These are phyloP conservation scores for Megalops cyprinoides DNA, from an alignment of 2,797 vertebrate genomes.

Conservation along the genomic window DNA sequence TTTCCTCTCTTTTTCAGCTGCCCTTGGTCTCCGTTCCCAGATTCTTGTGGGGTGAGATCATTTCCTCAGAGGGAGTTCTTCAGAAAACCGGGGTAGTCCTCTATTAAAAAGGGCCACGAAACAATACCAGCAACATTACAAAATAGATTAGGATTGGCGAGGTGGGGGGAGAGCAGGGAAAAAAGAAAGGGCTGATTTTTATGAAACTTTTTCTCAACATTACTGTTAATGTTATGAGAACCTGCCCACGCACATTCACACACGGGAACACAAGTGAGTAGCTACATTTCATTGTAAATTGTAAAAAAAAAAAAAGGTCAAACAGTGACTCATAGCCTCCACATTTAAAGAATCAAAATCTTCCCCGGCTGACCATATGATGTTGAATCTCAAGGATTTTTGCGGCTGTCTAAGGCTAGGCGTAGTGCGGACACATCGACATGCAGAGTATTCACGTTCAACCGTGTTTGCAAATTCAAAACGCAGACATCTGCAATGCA, in stretches of 20 bases:
- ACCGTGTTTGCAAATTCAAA: background rate
- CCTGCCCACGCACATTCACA: background rate
- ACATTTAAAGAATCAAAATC: background rate
- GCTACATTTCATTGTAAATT: background rate
- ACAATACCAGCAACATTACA: slow-evolving; percentile 4
- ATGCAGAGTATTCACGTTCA: too few relatives aligned
- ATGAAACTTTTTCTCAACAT: slow-evolving; percentile 10
- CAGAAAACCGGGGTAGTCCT: background rate
- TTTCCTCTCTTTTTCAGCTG: background rate
- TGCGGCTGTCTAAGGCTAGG: too few relatives aligned
- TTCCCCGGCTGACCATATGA: background rate
- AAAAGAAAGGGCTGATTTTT: background rate
- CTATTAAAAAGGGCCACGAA: slow-evolving; percentile 10
- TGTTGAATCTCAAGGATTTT: too few relatives aligned
- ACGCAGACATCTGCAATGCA: background rate
- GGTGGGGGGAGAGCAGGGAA: background rate
- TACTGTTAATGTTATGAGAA: background rate
- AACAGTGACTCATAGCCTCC: background rate
- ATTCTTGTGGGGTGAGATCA: slow-evolving; percentile 21
- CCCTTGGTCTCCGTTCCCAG: background rate
- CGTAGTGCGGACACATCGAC: too few relatives aligned
- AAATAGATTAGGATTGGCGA: background rate
- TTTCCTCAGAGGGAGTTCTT: slow-evolving; percentile 4
- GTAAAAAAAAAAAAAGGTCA: background rate
- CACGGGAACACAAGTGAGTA: background rate